Conservation (phyloP, 2,888 invertebrate genomes). For the Troides helena region DNA sequence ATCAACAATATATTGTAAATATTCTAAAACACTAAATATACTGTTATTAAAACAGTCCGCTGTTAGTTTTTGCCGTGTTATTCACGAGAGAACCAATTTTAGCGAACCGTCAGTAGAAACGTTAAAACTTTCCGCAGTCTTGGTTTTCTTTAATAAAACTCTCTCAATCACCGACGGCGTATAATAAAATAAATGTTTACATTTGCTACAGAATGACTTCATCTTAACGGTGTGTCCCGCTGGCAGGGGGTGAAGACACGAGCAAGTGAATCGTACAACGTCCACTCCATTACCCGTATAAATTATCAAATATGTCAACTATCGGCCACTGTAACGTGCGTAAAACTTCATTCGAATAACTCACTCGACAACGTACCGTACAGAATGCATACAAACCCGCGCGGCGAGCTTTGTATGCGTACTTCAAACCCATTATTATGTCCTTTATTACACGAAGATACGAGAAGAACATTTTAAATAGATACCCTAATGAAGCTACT, state of each 20-base stretch:
- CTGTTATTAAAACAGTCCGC: too few relatives aligned
- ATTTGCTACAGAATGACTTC: background rate
- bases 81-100: too few relatives aligned
- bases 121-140: too few relatives aligned
- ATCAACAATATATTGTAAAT: too few relatives aligned
- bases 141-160: too few relatives aligned
- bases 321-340: conserved; percentile 47
- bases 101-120: too few relatives aligned
- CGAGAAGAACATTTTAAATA: conserved; percentile 24
- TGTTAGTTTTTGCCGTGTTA: too few relatives aligned
- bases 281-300: conserved; percentile 50
- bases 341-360: conserved; percentile 63
- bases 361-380: conserved; percentile 44
- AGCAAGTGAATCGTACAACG: conserved; percentile 33
- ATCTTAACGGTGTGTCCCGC: conserved; percentile 3
- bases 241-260: conserved; percentile 20
- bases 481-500: conserved; percentile 20
- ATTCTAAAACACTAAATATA: too few relatives aligned
- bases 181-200: conserved; percentile 10
- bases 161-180: background rate
- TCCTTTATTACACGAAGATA: conserved; percentile 30
- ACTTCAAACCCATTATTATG: conserved; percentile 60
- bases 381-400: conserved; percentile 30
- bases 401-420: conserved; percentile 58
- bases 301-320: conserved; percentile 65